phyloP scores from a whole-genome alignment of 30 jellyfish, hydroid and myxozoan species.

The Turritopsis dohrnii region DNA sequence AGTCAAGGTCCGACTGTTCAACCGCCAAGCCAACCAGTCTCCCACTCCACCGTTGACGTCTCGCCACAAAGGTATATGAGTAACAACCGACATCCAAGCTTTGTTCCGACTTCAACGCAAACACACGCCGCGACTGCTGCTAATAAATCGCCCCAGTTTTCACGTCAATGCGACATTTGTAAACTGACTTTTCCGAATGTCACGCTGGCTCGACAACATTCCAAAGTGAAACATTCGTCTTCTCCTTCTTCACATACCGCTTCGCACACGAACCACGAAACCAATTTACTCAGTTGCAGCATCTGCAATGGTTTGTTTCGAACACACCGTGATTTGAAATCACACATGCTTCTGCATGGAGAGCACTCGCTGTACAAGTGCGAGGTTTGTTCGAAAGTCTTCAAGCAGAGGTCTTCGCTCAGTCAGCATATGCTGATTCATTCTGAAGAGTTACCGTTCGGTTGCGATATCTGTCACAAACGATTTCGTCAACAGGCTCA shows the following conservation, averaged over 20 bases:
- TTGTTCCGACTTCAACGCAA: background rate
- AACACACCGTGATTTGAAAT: constrained; percentile 28
- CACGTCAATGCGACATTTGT: constrained; percentile 23
- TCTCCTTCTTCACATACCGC: background rate
- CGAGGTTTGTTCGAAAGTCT: constrained; percentile 31
- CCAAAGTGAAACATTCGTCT: background rate
- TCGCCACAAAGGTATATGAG: background rate
- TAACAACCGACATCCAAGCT: background rate
- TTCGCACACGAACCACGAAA: background rate
- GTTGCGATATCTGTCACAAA: constrained; percentile 24
- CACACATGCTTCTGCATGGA: constrained; percentile 40
- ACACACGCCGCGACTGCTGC: background rate
- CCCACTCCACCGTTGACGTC: background rate
- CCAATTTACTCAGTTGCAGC: background rate
- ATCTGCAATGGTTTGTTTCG: constrained; percentile 26
- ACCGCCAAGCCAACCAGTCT: background rate
- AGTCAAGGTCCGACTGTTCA: background rate
- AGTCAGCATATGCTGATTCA: constrained; percentile 37
- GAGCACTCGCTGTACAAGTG: constrained; percentile 26
- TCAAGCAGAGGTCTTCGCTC: constrained; percentile 26
- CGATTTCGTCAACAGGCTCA: constrained; percentile 41
- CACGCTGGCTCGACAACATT: constrained; percentile 30
- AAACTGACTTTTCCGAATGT: constrained; percentile 15
- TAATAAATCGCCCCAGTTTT: background rate
- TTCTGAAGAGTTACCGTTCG: constrained; percentile 30